Evolutionary conservation across 2,888 invertebrate species (phyloP).

Genomic region (Horisme vitalbata): DNA sequence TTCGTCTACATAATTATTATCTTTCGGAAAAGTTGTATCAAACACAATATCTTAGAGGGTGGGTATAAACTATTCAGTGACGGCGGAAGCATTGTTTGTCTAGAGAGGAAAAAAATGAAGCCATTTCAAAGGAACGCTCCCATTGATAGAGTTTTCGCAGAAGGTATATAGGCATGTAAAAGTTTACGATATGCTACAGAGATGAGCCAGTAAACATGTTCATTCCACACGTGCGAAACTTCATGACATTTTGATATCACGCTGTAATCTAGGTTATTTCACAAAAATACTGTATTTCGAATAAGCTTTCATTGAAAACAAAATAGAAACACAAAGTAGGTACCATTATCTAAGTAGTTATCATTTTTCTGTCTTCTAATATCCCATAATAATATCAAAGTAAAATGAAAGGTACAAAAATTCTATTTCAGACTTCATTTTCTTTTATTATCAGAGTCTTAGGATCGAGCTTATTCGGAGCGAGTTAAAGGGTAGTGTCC

Average conservation of each 20-base stretch:
- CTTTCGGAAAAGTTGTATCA: not conserved
- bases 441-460: slow-evolving; percentile 31
- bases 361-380: not conserved
- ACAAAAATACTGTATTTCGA: not conserved
- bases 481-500: slow-evolving; percentile 42
- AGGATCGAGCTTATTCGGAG: slow-evolving; percentile 22
- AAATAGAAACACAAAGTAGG: not conserved
- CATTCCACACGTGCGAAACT: slow-evolving; percentile 19
- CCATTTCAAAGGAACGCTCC: slow-evolving; percentile 12
- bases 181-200: slow-evolving; percentile 20
- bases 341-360: not conserved
- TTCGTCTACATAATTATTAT: no score
- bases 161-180: slow-evolving; percentile 18
- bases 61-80: slow-evolving; percentile 4
- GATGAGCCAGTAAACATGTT: slow-evolving; percentile 23
- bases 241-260: slow-evolving; percentile 18
- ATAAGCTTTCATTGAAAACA: no score
- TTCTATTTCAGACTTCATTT: slow-evolving; percentile 31
- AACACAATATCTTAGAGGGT: not conserved
- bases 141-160: slow-evolving; percentile 19
- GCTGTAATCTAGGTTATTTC: slow-evolving; percentile 15
- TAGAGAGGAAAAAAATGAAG: slow-evolving; percentile 10
- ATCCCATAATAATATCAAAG: not conserved
- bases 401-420: slow-evolving; percentile 11
- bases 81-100: slow-evolving; percentile 5